Percentiles rank a stretch among this genome's conserved stretches.
These are phyloP conservation scores for Mesitornis unicolor DNA, from an alignment of 2,113 vertebrate species.

Conservation along the genomic window DNA sequence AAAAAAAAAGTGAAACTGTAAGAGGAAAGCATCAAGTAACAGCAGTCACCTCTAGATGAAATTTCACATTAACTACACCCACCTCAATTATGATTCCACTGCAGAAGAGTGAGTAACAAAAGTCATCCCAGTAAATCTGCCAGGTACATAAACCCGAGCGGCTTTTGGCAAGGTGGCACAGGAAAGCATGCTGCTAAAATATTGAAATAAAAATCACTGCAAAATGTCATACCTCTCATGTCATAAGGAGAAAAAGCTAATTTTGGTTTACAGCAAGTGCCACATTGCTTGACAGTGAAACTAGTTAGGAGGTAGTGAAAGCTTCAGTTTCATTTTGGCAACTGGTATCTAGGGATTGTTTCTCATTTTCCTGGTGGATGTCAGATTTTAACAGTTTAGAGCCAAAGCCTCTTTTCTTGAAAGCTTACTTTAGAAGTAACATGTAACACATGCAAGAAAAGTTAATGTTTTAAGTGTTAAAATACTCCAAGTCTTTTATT, in stretches of 20 bases:
- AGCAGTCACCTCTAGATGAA: not conserved
- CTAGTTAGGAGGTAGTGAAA: not conserved
- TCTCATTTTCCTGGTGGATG: not conserved
- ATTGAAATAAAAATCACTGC: not conserved
- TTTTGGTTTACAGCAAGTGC: not conserved
- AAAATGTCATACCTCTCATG: not conserved
- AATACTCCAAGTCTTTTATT: not conserved
- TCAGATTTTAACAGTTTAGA: not conserved
- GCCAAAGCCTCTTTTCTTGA: not conserved
- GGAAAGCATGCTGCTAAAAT: not conserved
- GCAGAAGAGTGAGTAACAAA: not conserved
- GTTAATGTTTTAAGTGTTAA: not conserved
- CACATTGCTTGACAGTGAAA: not conserved
- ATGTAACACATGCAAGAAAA: not conserved
- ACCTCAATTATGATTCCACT: not conserved
- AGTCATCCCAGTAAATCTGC: not conserved
- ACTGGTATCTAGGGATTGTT: not conserved
- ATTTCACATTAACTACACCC: not conserved
- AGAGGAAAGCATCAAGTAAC: not conserved
- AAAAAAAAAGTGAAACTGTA: not conserved
- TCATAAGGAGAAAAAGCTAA: not conserved
- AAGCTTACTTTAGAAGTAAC: not conserved
- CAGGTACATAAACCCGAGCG: not conserved
- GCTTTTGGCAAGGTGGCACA: not conserved
- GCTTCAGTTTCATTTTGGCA: not conserved